phyloP scores from a whole-genome alignment of 1,140 invertebrate genomes.

The Antheraea mylitta region DNA sequence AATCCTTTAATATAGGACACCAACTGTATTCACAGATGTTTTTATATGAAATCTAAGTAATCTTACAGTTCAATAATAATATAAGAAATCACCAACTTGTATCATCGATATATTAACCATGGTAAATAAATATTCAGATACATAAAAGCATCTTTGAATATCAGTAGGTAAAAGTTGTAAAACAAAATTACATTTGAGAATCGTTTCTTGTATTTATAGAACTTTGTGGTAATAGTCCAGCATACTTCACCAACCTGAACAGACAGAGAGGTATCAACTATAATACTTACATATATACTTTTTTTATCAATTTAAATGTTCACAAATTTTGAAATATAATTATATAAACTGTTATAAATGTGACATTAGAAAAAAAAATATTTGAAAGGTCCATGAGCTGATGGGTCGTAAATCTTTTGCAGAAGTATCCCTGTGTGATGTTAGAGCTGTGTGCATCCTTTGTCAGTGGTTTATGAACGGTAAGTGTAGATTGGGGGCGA shows the following conservation, averaged over 20 bases:
- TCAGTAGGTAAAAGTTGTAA: constrained; percentile 44
- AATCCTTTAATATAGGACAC: constrained; percentile 1
- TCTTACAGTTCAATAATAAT: too few species aligned
- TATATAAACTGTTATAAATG: neutral
- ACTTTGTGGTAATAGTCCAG: constrained; percentile 80
- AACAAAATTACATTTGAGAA: constrained; percentile 73
- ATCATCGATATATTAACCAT: too few species aligned
- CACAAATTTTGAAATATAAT: constrained; percentile 23
- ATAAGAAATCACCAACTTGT: neutral
- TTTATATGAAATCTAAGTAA: neutral
- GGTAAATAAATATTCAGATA: neutral
- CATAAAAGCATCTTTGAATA: constrained; percentile 55
- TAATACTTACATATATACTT: constrained; percentile 52
- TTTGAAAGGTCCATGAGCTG: constrained; percentile 62
- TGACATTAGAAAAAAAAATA: neutral
- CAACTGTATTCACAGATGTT: constrained; percentile 45
- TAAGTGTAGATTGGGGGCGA: constrained; percentile 73
- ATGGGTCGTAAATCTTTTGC: constrained; percentile 80
- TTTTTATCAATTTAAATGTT: constrained; percentile 35
- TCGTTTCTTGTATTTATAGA: constrained; percentile 81
- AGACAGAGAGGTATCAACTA: constrained; percentile 77
- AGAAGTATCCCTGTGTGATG: constrained; percentile 79
- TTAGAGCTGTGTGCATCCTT: constrained; percentile 77
- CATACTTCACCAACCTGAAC: constrained; percentile 79
- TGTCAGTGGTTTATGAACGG: constrained; percentile 76